Base-by-base conservation (phyloP, 1,140 invertebrate species). In the Bombus polaris region DNA sequence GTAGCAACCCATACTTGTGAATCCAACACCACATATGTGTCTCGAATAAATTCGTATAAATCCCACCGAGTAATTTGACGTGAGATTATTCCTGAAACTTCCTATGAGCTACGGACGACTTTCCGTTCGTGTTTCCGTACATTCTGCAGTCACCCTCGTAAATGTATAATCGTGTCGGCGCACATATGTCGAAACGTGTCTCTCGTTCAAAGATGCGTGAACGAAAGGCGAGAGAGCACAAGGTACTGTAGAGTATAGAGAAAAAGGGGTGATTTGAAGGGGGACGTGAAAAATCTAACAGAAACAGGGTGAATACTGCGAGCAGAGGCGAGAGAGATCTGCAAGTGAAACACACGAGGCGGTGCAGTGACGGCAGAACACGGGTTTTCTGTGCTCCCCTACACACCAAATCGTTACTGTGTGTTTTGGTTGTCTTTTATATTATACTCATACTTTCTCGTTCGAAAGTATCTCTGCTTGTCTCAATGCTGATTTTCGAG, bases 341-440 rank as follows among this genome's bases (percentile, higher is more conserved):
- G 92, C 91, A 79, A 62, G 92, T 92, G 92, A 92, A 80, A 92
- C 88, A 92, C 87, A 92, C 87, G 81, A 93, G 92, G 92, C 90
- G 90, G 92, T 93, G 93, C 92, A 93, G 87, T 91, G 87, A 89
- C 83, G 87, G 87, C 91, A 93, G 89, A 92, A 93, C 90, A 93
- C 89, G 83, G 79, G 89, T 91, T 74, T 68, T 90, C 89, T 88
- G 92, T 93, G 93, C 92, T 93, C 88, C 87, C 91, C 92, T 93
- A 93, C 89, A 93, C 93, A 93, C 85, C 88, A 88, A 89, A 91
- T 88, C 74, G 74, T 84, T 86, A 89, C 86, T 89, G 85, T 89
- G 79, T 91, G 71, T 87, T 88, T 86, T 88, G 25, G 88, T 89
- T 88, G 83, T 89, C 81, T 88, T 59, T 47, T 59, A 37, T 35